Base-by-base conservation (phyloP, 2,797 vertebrate genomes). In the Chaunax sp. region DNA sequence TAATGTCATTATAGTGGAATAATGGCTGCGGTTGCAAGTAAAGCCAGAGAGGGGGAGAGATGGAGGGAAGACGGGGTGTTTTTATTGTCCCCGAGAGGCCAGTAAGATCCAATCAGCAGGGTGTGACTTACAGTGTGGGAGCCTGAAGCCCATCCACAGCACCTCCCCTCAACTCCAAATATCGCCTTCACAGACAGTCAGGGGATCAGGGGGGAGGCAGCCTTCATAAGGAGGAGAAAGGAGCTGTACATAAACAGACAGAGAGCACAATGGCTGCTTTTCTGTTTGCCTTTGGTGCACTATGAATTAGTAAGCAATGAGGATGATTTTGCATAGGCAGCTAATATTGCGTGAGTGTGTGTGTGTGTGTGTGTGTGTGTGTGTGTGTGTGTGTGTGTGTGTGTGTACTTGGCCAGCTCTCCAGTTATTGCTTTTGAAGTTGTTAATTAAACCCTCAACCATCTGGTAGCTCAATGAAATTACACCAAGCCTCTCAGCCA, bases 401-500 rank as follows among this genome's bases (percentile, higher is more conserved):
- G 61, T 22, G 57, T 69, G 46, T 52, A 4, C 79, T 83, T 89
- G 87, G 84, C 88, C 83, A 40, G 81, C 80, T 86, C 87, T 83
- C 81, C 83, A 84, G 84, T 86, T 87, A 90, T 87, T 89, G 85
- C 87, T 87, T 91, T 90, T 93, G 88, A 93, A 91, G 89, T 90
- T 88, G 80, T 88, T 92, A 88, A 91, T 92, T 92, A 93, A 93
- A 91, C 84, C 84, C 87, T 87, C 84, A 89, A 84, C 89, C 91
- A 91, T 92, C 90, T 93, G 91, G 84, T 89, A 78, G 80, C 86
- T 91, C 86, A 89, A 89, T 88, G 82, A 87, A 89, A 91, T 90
- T 88, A 90, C 87, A 81, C 78, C 25, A 80, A 85, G 81, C 81
- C 86, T 88, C 74, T 90, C 77, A 84, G 83, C 85, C 89, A 81